phyloP scores from a whole-genome alignment of 2,797 vertebrate species.

The Crenuchus spilurus region DNA sequence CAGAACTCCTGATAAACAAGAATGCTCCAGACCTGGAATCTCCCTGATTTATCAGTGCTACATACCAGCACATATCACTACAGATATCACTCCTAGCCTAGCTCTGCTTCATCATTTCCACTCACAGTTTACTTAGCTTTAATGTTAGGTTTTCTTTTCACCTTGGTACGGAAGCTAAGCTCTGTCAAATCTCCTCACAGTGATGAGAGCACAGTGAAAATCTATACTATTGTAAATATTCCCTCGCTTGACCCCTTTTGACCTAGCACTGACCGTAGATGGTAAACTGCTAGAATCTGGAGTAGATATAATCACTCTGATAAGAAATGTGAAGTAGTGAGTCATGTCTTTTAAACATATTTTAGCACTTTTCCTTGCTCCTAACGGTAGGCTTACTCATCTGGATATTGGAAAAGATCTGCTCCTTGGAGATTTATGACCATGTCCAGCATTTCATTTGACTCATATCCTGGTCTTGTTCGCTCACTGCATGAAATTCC shows the following conservation, averaged over 20 bases:
- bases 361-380: not conserved
- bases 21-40: constrained; percentile 59
- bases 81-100: constrained; percentile 62
- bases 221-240: constrained; percentile 30
- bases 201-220: constrained; percentile 36
- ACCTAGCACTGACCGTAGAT: constrained; percentile 1
- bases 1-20: constrained; percentile 31
- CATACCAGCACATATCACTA: constrained; percentile 75
- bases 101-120: constrained; percentile 61
- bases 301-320: constrained; percentile 3
- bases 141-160: not conserved
- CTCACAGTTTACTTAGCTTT: constrained; percentile 47
- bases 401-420: constrained; percentile 9
- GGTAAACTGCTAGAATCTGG: not conserved
- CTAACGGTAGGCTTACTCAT: constrained; percentile 57
- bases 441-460: constrained; percentile 52
- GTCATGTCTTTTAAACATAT: constrained; percentile 4
- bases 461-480: constrained; percentile 64
- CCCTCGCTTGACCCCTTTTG: constrained; percentile 3
- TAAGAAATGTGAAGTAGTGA: constrained; percentile 10
- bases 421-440: constrained; percentile 33
- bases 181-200: constrained; percentile 28
- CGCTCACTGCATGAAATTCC: constrained; percentile 33
- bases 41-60: constrained; percentile 60
- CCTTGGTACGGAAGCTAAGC: constrained; percentile 10